Evolutionary conservation across 2,888 invertebrate genomes (phyloP).

Genomic region (Neoaliturus tenellus): DNA sequence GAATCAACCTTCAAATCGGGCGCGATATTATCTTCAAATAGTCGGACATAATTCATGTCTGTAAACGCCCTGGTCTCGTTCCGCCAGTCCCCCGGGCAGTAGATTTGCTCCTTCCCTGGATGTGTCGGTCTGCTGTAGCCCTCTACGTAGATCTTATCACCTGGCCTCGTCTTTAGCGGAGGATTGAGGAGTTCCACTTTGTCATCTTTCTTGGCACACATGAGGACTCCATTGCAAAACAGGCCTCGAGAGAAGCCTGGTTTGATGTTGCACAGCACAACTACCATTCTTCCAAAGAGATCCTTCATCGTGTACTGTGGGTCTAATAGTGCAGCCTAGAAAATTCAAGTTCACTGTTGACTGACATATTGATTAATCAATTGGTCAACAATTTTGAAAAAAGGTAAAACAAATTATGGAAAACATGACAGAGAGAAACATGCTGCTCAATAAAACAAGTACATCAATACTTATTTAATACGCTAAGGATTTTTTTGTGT

Average conservation of each 20-base stretch:
- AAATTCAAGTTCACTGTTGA: too few relatives aligned
- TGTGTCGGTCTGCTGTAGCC: neutral
- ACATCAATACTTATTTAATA: too few relatives aligned
- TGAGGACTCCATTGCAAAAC: neutral
- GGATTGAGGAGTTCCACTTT: neutral
- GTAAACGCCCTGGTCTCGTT: neutral
- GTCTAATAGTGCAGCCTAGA: neutral
- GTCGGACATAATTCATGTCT: neutral
- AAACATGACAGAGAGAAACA: too few relatives aligned
- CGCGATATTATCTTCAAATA: neutral
- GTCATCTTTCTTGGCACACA: neutral
- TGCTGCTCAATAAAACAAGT: too few relatives aligned
- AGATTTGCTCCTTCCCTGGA: neutral
- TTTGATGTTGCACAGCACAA: neutral
- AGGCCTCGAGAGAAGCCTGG: neutral
- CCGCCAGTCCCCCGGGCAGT: neutral
- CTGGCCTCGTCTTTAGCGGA: neutral
- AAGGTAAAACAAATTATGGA: too few relatives aligned
- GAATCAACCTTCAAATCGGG: neutral
- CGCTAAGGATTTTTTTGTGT: too few relatives aligned
- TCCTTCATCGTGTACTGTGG: neutral
- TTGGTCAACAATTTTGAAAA: too few relatives aligned
- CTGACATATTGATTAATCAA: too few relatives aligned
- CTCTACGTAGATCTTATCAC: neutral
- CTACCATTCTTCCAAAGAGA: neutral